These are phyloP conservation scores for Eilema caniola DNA, from an alignment of 2,888 invertebrate genomes.

Conservation along the genomic window DNA sequence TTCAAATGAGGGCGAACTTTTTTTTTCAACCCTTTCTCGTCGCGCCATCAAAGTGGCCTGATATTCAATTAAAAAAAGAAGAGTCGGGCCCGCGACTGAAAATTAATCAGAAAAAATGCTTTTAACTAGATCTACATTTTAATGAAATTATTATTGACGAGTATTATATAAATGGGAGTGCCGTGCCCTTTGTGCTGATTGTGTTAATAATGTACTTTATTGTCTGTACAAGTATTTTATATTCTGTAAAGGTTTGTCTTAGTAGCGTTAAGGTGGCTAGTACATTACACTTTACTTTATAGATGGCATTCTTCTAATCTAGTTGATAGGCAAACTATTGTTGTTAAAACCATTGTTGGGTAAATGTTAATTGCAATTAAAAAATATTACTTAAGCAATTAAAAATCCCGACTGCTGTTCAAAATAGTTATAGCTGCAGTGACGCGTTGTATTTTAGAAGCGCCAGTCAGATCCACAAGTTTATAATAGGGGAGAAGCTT, in stretches of 20 bases:
- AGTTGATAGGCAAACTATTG: too few relatives aligned
- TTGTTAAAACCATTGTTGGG: too few relatives aligned
- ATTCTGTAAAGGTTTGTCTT: background rate
- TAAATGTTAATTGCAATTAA: too few relatives aligned
- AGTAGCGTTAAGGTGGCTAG: background rate
- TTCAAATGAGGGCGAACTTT: slow-evolving; percentile 87
- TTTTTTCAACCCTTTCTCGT: slow-evolving; percentile 82
- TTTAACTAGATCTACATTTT: slow-evolving; percentile 88
- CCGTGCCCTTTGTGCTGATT: slow-evolving; percentile 73
- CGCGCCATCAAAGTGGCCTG: slow-evolving; percentile 87
- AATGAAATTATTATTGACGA: slow-evolving; percentile 87
- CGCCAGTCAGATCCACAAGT: too few relatives aligned
- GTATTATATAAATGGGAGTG: slow-evolving; percentile 81
- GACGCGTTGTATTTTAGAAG: too few relatives aligned
- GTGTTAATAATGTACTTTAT: slow-evolving; percentile 59
- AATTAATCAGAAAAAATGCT: slow-evolving; percentile 88
- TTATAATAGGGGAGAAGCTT: too few relatives aligned
- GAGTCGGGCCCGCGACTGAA: slow-evolving; percentile 83
- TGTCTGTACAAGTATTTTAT: slow-evolving; percentile 12
- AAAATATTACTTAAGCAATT: too few relatives aligned
- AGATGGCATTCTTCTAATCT: too few relatives aligned
- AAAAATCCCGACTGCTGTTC: too few relatives aligned
- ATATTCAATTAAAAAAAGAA: slow-evolving; percentile 87
- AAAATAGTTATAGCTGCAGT: too few relatives aligned
- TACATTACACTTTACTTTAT: background rate